Evolutionary conservation across 1,140 invertebrate genomes (phyloP).

Genomic region (Physella acuta): DNA sequence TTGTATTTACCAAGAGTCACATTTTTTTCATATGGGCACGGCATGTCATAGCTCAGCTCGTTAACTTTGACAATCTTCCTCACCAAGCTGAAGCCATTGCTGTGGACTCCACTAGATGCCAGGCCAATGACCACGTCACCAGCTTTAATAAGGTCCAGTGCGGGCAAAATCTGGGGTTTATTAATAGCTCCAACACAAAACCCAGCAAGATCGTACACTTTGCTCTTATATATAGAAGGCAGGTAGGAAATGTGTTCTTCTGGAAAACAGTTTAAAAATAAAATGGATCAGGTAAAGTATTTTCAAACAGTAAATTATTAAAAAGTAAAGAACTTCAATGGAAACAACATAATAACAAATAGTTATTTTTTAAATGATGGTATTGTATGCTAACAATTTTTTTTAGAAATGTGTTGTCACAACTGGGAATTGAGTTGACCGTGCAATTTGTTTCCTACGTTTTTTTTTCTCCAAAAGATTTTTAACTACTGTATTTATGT

Average conservation of each 20-base stretch:
- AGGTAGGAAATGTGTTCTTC: slow-evolving; percentile 95
- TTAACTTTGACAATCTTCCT: slow-evolving; percentile 77
- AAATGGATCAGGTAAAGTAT: no score
- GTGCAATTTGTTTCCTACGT: no score
- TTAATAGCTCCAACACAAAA: slow-evolving; percentile 93
- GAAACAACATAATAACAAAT: not conserved
- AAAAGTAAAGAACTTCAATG: not conserved
- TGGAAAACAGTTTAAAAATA: no score
- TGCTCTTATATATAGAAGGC: slow-evolving; percentile 82
- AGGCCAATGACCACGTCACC: slow-evolving; percentile 87
- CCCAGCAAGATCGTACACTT: slow-evolving; percentile 93
- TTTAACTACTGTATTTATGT: no score
- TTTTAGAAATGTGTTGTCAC: no score
- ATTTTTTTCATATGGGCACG: slow-evolving; percentile 74
- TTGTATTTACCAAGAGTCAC: slow-evolving; percentile 61
- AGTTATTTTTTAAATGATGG: no score
- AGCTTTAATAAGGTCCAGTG: slow-evolving; percentile 68
- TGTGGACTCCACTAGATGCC: slow-evolving; percentile 84
- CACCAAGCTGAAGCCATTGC: slow-evolving; percentile 94
- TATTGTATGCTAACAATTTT: no score
- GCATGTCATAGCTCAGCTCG: slow-evolving; percentile 68
- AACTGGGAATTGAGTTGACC: no score
- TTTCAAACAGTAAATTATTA: no score
- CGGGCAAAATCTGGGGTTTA: slow-evolving; percentile 73
- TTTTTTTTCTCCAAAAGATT: no score